Percentiles rank a stretch among this genome's conserved stretches.
phyloP scores from a whole-genome alignment of 2,113 vertebrate species.

The Engystomops pustulosus region DNA sequence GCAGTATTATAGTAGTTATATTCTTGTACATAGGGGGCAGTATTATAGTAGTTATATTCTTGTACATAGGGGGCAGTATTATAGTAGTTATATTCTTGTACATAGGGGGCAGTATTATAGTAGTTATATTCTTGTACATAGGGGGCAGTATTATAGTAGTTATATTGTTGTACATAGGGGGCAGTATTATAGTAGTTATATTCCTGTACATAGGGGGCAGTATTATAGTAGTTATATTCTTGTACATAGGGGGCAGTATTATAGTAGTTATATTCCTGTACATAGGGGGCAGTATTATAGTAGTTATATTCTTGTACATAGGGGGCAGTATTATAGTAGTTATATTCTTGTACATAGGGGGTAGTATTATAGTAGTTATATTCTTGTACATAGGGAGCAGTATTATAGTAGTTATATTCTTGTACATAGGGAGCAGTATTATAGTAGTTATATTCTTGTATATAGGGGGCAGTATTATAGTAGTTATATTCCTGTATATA shows the following conservation, averaged over 20 bases:
- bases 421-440: background rate
- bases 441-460: slow-evolving; percentile 17
- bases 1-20: slow-evolving; percentile 17
- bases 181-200: slow-evolving; percentile 11
- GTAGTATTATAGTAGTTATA: background rate
- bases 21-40: background rate
- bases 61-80: slow-evolving; percentile 2
- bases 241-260: background rate
- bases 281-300: background rate
- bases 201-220: background rate
- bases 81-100: slow-evolving; percentile 8
- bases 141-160: background rate
- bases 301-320: slow-evolving; percentile 3
- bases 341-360: background rate
- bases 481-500: too few species aligned
- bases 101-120: background rate
- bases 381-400: background rate
- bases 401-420: slow-evolving; percentile 6
- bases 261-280: slow-evolving; percentile 12
- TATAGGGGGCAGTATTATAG: background rate
- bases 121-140: slow-evolving; percentile 11
- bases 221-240: slow-evolving; percentile 17
- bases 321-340: slow-evolving; percentile 3
- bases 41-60: slow-evolving; percentile 28
- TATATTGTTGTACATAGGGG: background rate